Percentiles rank a stretch among this genome's conserved stretches.
Conservation (phyloP, 35 echinoderm and acorn worm species). For the Apostichopus parvimensis region DNA sequence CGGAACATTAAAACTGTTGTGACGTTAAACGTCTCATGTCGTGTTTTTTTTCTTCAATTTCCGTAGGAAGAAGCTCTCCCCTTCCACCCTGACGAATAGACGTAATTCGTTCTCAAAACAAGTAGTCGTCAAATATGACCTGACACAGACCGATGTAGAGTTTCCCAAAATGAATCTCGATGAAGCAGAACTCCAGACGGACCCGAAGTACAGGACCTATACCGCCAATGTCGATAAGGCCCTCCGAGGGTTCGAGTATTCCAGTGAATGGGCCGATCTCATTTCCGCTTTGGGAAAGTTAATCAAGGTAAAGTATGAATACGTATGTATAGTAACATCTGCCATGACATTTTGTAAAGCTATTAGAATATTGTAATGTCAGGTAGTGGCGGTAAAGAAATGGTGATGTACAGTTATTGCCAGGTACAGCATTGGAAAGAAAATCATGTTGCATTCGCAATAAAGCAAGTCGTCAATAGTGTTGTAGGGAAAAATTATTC, state of each 20-base stretch:
- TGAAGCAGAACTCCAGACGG: constrained; percentile 76
- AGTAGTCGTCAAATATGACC: constrained; percentile 52
- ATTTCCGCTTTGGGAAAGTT: constrained; percentile 97
- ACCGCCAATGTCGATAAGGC: constrained; percentile 88
- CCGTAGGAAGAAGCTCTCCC: constrained; percentile 14
- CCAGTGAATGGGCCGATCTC: constrained; percentile 98
- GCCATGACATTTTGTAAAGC: too few species aligned
- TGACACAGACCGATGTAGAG: constrained; percentile 27
- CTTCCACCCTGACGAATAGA: constrained; percentile 48
- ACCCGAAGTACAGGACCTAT: constrained; percentile 89
- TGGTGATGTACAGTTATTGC: too few species aligned
- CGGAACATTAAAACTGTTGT: too few species aligned
- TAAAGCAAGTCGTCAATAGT: too few species aligned
- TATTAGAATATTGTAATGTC: too few species aligned
- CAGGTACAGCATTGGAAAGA: too few species aligned
- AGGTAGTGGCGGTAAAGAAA: too few species aligned
- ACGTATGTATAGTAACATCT: too few species aligned
- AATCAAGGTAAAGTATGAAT: constrained; percentile 58
- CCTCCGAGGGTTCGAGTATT: constrained; percentile 94
- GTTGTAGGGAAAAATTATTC: too few species aligned
- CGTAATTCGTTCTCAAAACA: constrained; percentile 15
- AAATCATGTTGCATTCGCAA: too few species aligned
- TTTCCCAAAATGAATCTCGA: constrained; percentile 86
- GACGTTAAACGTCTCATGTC: too few species aligned
- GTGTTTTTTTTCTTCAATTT: background rate